Percentiles rank a stretch among this genome's conserved stretches.
phyloP scores from a whole-genome alignment of 2,113 vertebrate species.

The Hippocampus zosterae region DNA sequence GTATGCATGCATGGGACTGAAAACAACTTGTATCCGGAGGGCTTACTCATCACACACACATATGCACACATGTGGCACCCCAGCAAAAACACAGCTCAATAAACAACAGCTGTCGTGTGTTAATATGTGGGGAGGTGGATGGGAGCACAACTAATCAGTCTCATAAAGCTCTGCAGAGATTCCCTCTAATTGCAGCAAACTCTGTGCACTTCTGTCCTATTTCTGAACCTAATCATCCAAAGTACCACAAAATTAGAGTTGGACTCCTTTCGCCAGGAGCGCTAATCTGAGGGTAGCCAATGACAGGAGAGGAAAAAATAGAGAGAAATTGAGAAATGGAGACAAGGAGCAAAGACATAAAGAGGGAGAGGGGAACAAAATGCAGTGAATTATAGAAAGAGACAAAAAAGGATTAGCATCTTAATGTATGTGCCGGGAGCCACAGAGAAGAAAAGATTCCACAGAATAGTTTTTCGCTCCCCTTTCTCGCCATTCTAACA shows the following conservation, averaged over 20 bases:
- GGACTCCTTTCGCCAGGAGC: slow-evolving; percentile 60
- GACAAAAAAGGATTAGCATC: slow-evolving; percentile 71
- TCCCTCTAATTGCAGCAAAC: slow-evolving; percentile 57
- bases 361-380: slow-evolving; percentile 53
- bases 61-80: slow-evolving; percentile 40
- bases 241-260: slow-evolving; percentile 67
- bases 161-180: slow-evolving; percentile 56
- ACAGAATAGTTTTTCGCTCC: slow-evolving; percentile 47
- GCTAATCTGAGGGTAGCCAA: slow-evolving; percentile 56
- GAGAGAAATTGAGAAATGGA: slow-evolving; percentile 47
- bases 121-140: slow-evolving; percentile 48
- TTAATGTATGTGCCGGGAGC: slow-evolving; percentile 67
- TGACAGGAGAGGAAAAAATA: slow-evolving; percentile 52
- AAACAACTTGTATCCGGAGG: slow-evolving; percentile 64
- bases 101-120: slow-evolving; percentile 67
- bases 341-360: slow-evolving; percentile 27
- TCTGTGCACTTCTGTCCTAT: slow-evolving; percentile 62
- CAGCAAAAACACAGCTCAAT: slow-evolving; percentile 52
- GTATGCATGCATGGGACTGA: slow-evolving; percentile 69
- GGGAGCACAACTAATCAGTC: slow-evolving; percentile 56
- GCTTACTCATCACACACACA: slow-evolving; percentile 48
- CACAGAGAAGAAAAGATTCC: slow-evolving; percentile 59
- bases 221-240: slow-evolving; percentile 66
- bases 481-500: slow-evolving; percentile 38
- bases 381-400: slow-evolving; percentile 68